Evolutionary conservation across 1,140 invertebrate genomes (phyloP), one percentile per base, ranked within the genome.

Genomic region (Lasioglossum baleicum): DNA sequence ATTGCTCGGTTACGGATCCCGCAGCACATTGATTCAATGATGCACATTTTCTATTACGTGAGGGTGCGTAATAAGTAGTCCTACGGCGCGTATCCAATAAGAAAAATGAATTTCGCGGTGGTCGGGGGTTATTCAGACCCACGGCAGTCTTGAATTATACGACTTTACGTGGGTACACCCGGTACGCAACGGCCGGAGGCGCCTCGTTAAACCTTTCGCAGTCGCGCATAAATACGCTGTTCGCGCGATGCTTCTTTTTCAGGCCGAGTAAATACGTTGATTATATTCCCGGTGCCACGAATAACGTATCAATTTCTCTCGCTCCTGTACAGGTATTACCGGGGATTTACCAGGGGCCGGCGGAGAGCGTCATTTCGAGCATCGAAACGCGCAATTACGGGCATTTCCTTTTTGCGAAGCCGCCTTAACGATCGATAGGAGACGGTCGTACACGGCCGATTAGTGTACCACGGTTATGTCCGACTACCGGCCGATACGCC

Each of bases 241-340:
- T 65, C 56, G 69, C 70, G 56, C 7, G 75, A 65, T 75, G 74
- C 83, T 71, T 83, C 76, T 80, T 84, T 83, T 68, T 58, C 72
- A 58, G 63, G 17, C 58, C 42, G 51, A 48, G 83, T 84, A 84
- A 84, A 84, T 84, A 84, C 83, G 83, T 84, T 80, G 77, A 85
- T 85, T 85, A 81, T 81, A 84, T 81, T 67, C 72, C 70, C 82
- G 26, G n/a, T 61, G 75, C 77, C 64, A 48, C 67, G 77, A 56
- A 51, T 80, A 83, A 84, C 83, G 31, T 84, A 83, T 84, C 82
- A 84, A 84, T 83, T 84, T 75, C 77, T n/a, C 67, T 72, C 51
- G 75, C 22, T 48, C 22, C 15, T 13, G 20, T 42, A 20, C 15
- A n/a, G 48, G 22, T 17, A 20, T 67, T 42, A 13, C 8, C 15